Evolutionary conservation across 2,113 vertebrate species (phyloP).

Genomic region (Scytalopus superciliaris): DNA sequence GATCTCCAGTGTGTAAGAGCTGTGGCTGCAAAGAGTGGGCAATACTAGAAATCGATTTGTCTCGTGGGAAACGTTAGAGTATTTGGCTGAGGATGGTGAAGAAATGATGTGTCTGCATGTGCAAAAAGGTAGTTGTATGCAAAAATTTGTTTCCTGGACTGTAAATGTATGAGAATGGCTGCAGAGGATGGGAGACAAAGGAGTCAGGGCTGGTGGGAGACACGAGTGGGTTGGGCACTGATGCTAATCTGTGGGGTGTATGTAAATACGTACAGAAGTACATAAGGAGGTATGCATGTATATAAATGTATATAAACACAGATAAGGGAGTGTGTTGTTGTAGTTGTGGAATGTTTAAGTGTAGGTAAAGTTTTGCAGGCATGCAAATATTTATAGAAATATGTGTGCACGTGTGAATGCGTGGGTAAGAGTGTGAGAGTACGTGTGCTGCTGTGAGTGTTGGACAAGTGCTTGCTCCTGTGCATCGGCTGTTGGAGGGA

Average conservation of each 20-base stretch:
- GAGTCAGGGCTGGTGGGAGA: neutral
- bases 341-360: neutral
- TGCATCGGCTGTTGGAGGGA: neutral
- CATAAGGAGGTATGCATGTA: no score
- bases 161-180: neutral
- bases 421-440: neutral
- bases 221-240: neutral
- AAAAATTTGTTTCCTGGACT: neutral
- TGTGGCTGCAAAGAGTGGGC: neutral
- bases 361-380: neutral
- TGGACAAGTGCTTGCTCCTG: neutral
- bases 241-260: neutral
- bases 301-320: neutral
- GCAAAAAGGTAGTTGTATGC: neutral
- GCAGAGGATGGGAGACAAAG: accelerated
- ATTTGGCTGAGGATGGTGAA: neutral
- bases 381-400: neutral
- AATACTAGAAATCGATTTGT: neutral
- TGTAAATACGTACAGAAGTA: neutral
- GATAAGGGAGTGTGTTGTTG: neutral
- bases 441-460: neutral
- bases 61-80: neutral
- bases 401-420: accelerated
- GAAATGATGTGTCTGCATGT: neutral
- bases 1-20: neutral